Percentiles rank a stretch among this genome's conserved stretches.
Conservation (phyloP, 2,113 vertebrate species). For the Anguilla rostrata region DNA sequence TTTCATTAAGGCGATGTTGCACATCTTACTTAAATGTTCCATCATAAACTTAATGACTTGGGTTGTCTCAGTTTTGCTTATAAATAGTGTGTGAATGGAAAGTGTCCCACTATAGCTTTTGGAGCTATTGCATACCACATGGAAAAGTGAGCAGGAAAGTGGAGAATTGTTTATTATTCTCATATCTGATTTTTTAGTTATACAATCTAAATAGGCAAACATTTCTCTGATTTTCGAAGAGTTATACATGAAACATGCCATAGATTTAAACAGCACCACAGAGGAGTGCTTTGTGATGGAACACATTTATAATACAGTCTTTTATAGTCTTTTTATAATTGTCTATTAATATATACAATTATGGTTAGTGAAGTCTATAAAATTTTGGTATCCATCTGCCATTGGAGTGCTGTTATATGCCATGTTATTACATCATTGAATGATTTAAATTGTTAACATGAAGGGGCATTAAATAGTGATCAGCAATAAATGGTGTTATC, state of each 20-base stretch:
- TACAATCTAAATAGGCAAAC: no score
- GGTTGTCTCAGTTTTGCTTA: background rate
- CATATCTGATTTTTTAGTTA: no score
- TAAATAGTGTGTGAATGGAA: background rate
- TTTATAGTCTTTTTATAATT: no score
- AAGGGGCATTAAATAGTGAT: background rate
- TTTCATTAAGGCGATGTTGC: background rate
- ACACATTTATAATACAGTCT: background rate
- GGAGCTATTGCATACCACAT: background rate
- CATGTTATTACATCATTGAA: background rate
- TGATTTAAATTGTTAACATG: background rate
- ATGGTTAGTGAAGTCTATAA: background rate
- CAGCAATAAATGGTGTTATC: background rate
- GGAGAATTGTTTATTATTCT: background rate
- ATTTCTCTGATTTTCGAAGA: background rate
- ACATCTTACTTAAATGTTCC: background rate
- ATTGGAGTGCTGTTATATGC: background rate
- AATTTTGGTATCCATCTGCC: background rate
- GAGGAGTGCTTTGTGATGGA: background rate
- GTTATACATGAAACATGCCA: background rate
- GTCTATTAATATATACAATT: background rate
- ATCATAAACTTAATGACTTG: background rate
- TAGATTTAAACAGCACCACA: no score
- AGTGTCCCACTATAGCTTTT: background rate
- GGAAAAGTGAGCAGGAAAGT: background rate